Conservation (phyloP, 1,140 invertebrate genomes). For the Prorops nasuta region DNA sequence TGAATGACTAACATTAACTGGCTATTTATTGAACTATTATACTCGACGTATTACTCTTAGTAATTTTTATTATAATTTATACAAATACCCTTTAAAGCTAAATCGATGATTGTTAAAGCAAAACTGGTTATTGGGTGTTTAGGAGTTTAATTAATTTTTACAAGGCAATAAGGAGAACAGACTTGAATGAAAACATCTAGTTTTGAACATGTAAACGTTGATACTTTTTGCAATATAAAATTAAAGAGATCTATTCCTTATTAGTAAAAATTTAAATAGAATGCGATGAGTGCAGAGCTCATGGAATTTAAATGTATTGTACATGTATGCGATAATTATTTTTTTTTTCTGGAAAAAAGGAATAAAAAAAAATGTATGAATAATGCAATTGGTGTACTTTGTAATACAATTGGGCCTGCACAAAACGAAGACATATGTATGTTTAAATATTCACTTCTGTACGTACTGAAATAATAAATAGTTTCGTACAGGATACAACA, state of each 20-base stretch:
- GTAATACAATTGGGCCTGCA: neutral
- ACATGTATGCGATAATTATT: no score
- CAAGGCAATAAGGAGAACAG: neutral
- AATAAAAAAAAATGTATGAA: neutral
- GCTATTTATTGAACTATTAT: no score
- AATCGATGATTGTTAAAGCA: neutral
- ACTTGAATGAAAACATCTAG: neutral
- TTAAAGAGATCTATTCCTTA: neutral
- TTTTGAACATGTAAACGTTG: slow-evolving; percentile 14
- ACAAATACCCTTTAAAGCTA: no score
- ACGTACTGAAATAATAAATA: slow-evolving; percentile 38
- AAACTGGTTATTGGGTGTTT: neutral
- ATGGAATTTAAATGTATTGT: slow-evolving; percentile 16
- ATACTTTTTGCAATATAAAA: slow-evolving; percentile 18
- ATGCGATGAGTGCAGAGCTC: slow-evolving; percentile 23
- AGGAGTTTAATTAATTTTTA: neutral
- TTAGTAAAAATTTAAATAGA: slow-evolving; percentile 12
- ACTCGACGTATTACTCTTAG: no score
- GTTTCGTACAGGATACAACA: neutral
- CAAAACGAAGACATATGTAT: slow-evolving; percentile 23
- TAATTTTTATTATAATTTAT: no score
- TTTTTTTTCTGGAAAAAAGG: no score
- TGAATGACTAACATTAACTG: no score
- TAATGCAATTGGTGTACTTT: slow-evolving; percentile 2
- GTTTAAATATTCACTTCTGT: slow-evolving; percentile 36